Conservation (phyloP, 2,113 vertebrate genomes). For the Pseudopipra pipra region DNA sequence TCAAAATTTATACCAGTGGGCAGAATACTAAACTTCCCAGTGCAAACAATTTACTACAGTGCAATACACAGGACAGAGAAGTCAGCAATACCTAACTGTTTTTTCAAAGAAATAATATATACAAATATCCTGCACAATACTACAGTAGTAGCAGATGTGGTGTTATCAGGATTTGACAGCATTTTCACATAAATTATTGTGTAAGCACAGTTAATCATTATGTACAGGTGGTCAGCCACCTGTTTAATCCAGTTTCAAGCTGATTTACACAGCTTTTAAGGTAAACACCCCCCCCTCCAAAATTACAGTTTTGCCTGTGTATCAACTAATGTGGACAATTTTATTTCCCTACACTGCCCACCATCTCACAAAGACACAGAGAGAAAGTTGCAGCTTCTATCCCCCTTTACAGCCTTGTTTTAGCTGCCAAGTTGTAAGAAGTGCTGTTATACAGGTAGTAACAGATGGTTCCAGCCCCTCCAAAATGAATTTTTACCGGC, state of each 20-base stretch:
- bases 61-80: neutral
- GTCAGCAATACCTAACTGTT: neutral
- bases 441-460: neutral
- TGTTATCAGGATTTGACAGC: slow-evolving; percentile 58
- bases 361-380: neutral
- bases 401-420: neutral
- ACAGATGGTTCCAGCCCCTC: neutral
- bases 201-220: slow-evolving; percentile 70
- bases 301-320: slow-evolving; percentile 49
- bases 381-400: neutral
- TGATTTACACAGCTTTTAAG: slow-evolving; percentile 69
- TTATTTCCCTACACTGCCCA: slow-evolving; percentile 8
- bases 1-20: neutral
- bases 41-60: neutral
- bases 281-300: neutral
- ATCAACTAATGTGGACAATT: slow-evolving; percentile 14
- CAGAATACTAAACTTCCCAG: neutral
- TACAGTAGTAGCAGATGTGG: slow-evolving; percentile 65
- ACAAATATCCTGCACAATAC: slow-evolving; percentile 12
- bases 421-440: neutral
- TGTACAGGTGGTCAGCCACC: slow-evolving; percentile 70
- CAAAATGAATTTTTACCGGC: neutral
- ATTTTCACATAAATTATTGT: slow-evolving; percentile 73
- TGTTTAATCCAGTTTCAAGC: slow-evolving; percentile 71
- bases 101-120: slow-evolving; percentile 9